Conservation (phyloP, 1,140 invertebrate genomes). For the Cotesia chilonis region DNA sequence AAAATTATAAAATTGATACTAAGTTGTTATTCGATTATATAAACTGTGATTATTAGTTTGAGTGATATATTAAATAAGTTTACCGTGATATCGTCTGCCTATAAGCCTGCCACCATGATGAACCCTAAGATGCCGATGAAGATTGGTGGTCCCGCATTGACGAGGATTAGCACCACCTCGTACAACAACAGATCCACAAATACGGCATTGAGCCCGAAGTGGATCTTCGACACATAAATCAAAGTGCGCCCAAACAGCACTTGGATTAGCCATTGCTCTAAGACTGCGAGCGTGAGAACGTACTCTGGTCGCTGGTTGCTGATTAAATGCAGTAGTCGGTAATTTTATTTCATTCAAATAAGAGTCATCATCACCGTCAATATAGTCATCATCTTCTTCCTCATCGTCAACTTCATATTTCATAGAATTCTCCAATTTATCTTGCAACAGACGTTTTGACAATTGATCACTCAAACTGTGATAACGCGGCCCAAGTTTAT, state of each 20-base stretch:
- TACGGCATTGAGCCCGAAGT: conserved; percentile 60
- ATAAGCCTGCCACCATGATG: conserved; percentile 64
- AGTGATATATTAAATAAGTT: conserved; percentile 23
- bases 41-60: neutral
- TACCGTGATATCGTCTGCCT: conserved; percentile 63
- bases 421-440: conserved; percentile 43
- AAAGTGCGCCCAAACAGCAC: conserved; percentile 65
- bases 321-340: conserved; percentile 26
- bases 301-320: conserved; percentile 45
- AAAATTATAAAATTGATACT: neutral
- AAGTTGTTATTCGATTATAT: neutral
- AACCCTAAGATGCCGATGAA: conserved; percentile 62
- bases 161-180: conserved; percentile 62
- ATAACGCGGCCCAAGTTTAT: neutral
- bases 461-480: neutral
- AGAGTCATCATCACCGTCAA: conserved; percentile 56
- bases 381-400: conserved; percentile 45
- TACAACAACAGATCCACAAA: conserved; percentile 63
- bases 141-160: conserved; percentile 64
- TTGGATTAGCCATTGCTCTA: conserved; percentile 63
- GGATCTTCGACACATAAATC: conserved; percentile 62
- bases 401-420: conserved; percentile 42
- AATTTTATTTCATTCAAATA: conserved; percentile 46
- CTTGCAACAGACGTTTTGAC: neutral
- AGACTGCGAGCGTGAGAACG: conserved; percentile 60